A percentile compares a stretch with the other conserved stretches of the same genome.
Conservation (phyloP, 2,797 vertebrate species). For the Cirrhinus mrigala region DNA sequence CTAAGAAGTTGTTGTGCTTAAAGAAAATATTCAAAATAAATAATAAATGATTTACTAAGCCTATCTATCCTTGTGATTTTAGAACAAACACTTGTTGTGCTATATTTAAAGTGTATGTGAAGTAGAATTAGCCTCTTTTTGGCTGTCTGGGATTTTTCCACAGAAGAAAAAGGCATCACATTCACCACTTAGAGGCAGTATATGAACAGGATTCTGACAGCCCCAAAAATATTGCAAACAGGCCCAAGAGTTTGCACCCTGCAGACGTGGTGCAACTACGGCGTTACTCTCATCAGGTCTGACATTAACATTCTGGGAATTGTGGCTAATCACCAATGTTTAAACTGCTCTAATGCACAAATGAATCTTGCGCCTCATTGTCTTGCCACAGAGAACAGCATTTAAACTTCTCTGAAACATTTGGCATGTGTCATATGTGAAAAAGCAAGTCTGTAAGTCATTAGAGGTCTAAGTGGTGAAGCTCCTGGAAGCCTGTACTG, state of each 20-base stretch:
- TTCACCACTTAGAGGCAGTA: conserved; percentile 88
- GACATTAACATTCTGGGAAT: conserved; percentile 28
- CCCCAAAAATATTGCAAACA: conserved; percentile 53
- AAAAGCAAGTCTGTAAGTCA: conserved; percentile 36
- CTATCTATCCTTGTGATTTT: background rate
- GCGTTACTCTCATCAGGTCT: conserved; percentile 41
- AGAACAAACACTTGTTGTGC: background rate
- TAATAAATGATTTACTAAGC: background rate
- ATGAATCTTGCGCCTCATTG: conserved; percentile 35
- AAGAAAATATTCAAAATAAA: background rate
- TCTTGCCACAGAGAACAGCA: conserved; percentile 33
- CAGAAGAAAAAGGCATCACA: conserved; percentile 71
- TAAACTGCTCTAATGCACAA: conserved; percentile 35
- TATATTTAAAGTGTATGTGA: background rate
- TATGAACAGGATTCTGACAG: conserved; percentile 78
- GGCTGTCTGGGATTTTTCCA: conserved; percentile 55
- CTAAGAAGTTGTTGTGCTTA: background rate
- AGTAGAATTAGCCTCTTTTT: conserved; percentile 15
- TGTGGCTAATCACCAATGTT: conserved; percentile 33
- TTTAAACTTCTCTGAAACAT: conserved; percentile 25
- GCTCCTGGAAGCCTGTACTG: background rate
- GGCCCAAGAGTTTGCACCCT: conserved; percentile 42
- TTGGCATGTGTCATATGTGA: conserved; percentile 13
- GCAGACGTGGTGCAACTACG: conserved; percentile 29
- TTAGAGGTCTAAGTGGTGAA: conserved; percentile 17